Base-by-base conservation (phyloP, 2,113 vertebrate genomes). In the Tauraco erythrolophus region DNA sequence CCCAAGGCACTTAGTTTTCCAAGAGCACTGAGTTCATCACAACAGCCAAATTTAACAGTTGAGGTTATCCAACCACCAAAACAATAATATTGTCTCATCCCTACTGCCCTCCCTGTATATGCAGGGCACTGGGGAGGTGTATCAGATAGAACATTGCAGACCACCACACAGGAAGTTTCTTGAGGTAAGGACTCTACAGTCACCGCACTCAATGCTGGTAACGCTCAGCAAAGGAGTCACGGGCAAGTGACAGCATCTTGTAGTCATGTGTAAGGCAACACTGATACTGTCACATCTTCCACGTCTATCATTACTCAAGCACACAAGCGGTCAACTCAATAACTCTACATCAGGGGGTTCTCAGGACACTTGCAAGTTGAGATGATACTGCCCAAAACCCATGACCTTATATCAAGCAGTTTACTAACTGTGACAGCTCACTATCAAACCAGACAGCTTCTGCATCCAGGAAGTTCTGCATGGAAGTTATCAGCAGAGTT, bases 401-500 rank as follows among this genome's bases (percentile, higher is more conserved):
- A 24, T 0, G 0, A 43, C 21, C 6, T 83, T 33, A 0, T 24
- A 24, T 4, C 14, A 31, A 48, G 82, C 30, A 53, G 48, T 17
- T 71, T 18, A 78, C 2, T 28, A 82, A 45, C 33, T 10, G 1
- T 10, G 15, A 72, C 0, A 66, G 35, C 10, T 30, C 31, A 33
- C 62, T 30, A 19, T 9, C 33, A 94, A 91, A 84, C 12, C 46
- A 84, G 61, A 62, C 41, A 66, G 33, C 45, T 88, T 43, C 33
- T 56, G 48, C 43, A 50, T 25, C 37, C 35, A n/a, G 43, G 30
- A 84, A 68, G 57, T 6, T 92, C 22, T 41, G 15, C 19, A 71
- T 11, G 19, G 31, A 84, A 84, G 31, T 41, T 62, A 50, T 8
- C 19, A 27, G 11, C 21, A 84, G 60, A 75, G 33, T 0, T 78